Base-by-base conservation (phyloP, 2,888 invertebrate species). In the Ormyrus thymus region DNA sequence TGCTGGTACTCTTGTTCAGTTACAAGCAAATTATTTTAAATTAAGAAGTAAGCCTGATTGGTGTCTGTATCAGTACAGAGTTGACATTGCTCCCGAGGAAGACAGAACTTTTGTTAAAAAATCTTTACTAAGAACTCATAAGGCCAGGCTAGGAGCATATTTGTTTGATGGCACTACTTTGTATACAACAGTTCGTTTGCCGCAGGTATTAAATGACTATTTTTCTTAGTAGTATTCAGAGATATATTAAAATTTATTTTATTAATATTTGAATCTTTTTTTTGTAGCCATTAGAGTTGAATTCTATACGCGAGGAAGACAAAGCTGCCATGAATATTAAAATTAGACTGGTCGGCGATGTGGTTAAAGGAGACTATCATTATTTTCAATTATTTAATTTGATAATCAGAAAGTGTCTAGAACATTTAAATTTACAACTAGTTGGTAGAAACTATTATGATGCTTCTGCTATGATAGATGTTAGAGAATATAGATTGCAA, bases 331-430 rank as follows among this genome's bases (percentile, higher is more conserved):
- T 95, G 82, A 86, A 91, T 1, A 92, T 95, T 0, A 90, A 92
- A 3, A 91, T 92, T 6, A 90, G 92, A 89, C 86, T 92, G 10
- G 93, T 93, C 0, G 93, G 93, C 0, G 93, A 93, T 29, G 91
- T 96, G 0, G 91, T 91, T 0, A 91, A 92, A 8, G 93, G 93
- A 0, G 95, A 95, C 82, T 92, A 92, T 55, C 93, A 94, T 73
- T 94, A 94, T 83, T 89, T 95, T 0, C 95, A 95, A 84, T 91
- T 96, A 0, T 94, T 95, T 81, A 96, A 96, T 84, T 92, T 96
- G 0, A 92, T 96, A 0, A 92, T 96, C 74, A 91, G 95, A 4
- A 94, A 93, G 84, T 93, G 93, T 81, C 91, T 94, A 82, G 90
- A 90, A 1, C 88, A 92, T 8, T 88, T 96, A n/a, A 87, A 94